phyloP scores from a whole-genome alignment of 2,888 invertebrate species.

The Biston betularia region DNA sequence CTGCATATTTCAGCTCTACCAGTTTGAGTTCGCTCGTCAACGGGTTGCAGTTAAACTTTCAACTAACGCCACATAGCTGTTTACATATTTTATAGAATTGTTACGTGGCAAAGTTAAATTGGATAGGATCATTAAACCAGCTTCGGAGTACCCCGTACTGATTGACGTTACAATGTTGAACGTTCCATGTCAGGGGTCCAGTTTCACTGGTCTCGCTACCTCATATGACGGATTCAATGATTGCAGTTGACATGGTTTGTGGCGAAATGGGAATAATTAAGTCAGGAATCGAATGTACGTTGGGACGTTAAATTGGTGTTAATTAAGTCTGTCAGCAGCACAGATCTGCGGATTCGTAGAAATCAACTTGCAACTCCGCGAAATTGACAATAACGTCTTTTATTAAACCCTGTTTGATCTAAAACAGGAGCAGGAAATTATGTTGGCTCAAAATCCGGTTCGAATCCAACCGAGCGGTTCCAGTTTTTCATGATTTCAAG shows the following conservation, averaged over 20 bases:
- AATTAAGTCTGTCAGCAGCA: slow-evolving; percentile 40
- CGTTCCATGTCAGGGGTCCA: slow-evolving; percentile 36
- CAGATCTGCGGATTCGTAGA: slow-evolving; percentile 31
- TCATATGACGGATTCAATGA: slow-evolving; percentile 59
- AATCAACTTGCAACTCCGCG: slow-evolving; percentile 39
- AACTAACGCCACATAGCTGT: slow-evolving; percentile 24
- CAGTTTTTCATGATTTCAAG: slow-evolving; percentile 43
- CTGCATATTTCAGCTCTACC: slow-evolving; percentile 45
- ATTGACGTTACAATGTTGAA: slow-evolving; percentile 13
- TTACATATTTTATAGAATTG: slow-evolving; percentile 30
- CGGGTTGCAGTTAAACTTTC: slow-evolving; percentile 32
- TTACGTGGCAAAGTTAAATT: slow-evolving; percentile 28
- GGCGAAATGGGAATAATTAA: slow-evolving; percentile 57
- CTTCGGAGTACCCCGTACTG: slow-evolving; percentile 5
- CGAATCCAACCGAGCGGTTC: slow-evolving; percentile 37
- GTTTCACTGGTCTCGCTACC: slow-evolving; percentile 36
- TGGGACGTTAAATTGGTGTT: slow-evolving; percentile 51
- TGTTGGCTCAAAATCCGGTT: slow-evolving; percentile 41
- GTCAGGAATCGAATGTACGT: slow-evolving; percentile 53
- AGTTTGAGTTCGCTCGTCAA: slow-evolving; percentile 45
- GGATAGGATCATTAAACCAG: slow-evolving; percentile 26
- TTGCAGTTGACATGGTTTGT: slow-evolving; percentile 62
- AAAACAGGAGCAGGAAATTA: slow-evolving; percentile 39
- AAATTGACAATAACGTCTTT: slow-evolving; percentile 44
- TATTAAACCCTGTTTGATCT: slow-evolving; percentile 41